Evolutionary conservation across 1,140 invertebrate genomes (phyloP).

Genomic region (Papilio glaucus): DNA sequence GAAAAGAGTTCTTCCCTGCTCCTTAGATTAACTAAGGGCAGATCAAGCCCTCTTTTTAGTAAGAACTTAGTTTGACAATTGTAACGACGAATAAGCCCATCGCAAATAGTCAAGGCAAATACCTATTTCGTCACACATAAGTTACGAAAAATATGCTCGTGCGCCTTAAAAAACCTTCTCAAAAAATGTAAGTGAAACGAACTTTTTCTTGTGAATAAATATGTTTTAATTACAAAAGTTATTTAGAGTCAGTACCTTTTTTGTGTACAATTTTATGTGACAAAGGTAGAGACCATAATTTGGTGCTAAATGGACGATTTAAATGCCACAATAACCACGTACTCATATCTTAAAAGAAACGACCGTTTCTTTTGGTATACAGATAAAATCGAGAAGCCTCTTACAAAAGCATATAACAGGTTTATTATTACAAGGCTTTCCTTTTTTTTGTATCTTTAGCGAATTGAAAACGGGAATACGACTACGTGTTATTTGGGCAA

Average conservation of each 20-base stretch:
- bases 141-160: too few relatives aligned
- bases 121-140: too few relatives aligned
- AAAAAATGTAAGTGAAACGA: too few relatives aligned
- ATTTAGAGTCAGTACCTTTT: background rate
- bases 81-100: too few relatives aligned
- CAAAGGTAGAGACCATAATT: conserved; percentile 2
- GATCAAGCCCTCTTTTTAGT: too few relatives aligned
- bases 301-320: conserved; percentile 23
- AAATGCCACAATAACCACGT: conserved; percentile 27
- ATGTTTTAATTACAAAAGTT: conserved; percentile 15
- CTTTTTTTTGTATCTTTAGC: conserved; percentile 22
- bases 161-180: too few relatives aligned
- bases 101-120: too few relatives aligned
- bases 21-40: too few relatives aligned
- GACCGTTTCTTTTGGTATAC: conserved; percentile 26
- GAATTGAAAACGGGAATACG: conserved; percentile 27
- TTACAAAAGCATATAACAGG: conserved; percentile 42
- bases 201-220: conserved; percentile 3
- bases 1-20: too few relatives aligned
- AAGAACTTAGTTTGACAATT: too few relatives aligned
- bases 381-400: conserved; percentile 42
- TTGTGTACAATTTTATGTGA: background rate
- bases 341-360: conserved; percentile 13
- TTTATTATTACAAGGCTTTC: conserved; percentile 44
- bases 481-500: conserved; percentile 13